Conservation (phyloP, 1,140 invertebrate species). For the Pseudomyrmex sp. region DNA sequence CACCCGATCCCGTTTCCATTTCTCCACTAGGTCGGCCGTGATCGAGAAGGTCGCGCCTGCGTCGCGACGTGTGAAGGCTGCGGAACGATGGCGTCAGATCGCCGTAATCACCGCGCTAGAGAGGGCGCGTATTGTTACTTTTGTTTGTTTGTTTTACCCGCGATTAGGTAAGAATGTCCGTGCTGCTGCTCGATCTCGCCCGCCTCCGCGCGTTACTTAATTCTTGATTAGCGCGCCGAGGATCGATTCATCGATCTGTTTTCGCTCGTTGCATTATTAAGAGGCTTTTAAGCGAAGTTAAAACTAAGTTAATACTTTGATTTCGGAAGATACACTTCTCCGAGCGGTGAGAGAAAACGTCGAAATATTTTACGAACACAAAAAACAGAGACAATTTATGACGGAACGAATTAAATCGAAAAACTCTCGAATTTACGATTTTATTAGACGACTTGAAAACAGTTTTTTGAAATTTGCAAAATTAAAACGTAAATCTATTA, state of each 20-base stretch:
- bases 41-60: slow-evolving; percentile 47
- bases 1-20: slow-evolving; percentile 70
- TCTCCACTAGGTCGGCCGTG: slow-evolving; percentile 56
- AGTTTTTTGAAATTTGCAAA: too few species aligned
- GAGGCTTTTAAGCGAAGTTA: neutral
- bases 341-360: neutral
- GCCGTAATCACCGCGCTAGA: slow-evolving; percentile 51
- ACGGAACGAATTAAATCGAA: too few species aligned
- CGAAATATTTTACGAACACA: too few species aligned
- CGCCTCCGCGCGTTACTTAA: slow-evolving; percentile 12
- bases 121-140: neutral
- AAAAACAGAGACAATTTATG: too few species aligned
- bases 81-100: slow-evolving; percentile 8
- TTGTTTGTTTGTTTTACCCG: slow-evolving; percentile 2
- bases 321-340: neutral
- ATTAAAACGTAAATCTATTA: too few species aligned
- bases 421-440: too few species aligned
- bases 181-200: neutral
- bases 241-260: neutral
- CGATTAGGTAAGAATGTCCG: slow-evolving; percentile 15
- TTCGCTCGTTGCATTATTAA: neutral
- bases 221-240: neutral
- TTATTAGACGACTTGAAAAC: too few species aligned
- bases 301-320: too few species aligned
- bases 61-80: slow-evolving; percentile 37